Evolutionary conservation across 2,888 invertebrate genomes (phyloP), one percentile per base, ranked within the genome.

Genomic region (Clivina fossor): DNA sequence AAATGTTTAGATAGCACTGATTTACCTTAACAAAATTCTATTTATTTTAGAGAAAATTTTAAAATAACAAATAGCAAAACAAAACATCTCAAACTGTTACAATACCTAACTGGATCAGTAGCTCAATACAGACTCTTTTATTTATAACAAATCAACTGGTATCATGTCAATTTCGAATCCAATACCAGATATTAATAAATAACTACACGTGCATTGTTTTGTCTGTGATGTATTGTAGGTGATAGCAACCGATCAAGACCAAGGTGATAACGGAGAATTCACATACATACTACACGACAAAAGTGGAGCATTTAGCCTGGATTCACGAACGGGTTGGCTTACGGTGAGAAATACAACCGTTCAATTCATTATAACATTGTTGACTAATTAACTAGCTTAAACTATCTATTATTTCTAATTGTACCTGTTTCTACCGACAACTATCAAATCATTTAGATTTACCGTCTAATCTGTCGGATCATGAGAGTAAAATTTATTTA

Each of bases 201-300:
- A 26, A 18, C 18, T 13, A n/a, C n/a, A n/a, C 37, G 8, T 15
- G 37, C 37, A 37, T 37, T 32, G n/a, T 11, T 41, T 41, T 40
- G 8, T 26, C 18, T 37, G 22, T 22, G 83, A 82, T 63, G 83
- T 84, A 3, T 69, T 84, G 20, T 81, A 82, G 67, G 70, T 93
- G 7, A 81, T 88, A 67, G 92, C 92, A 0, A 77, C 81, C 1
- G 92, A 93, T 67, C 83, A 80, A 46, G 92, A 92, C 69, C 89
- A 90, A 75, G 91, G 86, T 0, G 90, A 90, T 59, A 93, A 93
- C 68, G 87, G 86, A 0, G 88, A 90, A 65, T 93, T 93, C 65
- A 80, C 81, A 0, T 93, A 90, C 70, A 84, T 87, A 63, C 76
- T 93, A 2, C 83, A 82, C 28, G 88, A 88, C 64, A 80, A 82